A percentile compares a stretch with the other conserved stretches of the same genome.
These are phyloP conservation scores for Tiliqua scincoides DNA, from an alignment of 2,113 vertebrate genomes.

Conservation along the genomic window DNA sequence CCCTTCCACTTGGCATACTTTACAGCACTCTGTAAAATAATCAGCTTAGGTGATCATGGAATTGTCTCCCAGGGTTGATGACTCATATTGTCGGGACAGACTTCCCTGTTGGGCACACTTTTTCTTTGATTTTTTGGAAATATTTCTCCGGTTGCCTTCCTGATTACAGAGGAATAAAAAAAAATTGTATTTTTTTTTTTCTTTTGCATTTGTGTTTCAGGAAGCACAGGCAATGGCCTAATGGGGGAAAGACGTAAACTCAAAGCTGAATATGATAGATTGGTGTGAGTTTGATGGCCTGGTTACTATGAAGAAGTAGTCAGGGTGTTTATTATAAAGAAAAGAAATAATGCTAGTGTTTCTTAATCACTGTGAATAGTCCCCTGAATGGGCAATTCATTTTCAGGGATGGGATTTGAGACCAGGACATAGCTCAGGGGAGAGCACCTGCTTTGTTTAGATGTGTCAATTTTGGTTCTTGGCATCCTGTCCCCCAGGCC, in stretches of 20 bases:
- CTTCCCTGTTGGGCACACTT: constrained; percentile 21
- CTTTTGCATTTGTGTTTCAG: not conserved
- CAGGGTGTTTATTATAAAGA: not conserved
- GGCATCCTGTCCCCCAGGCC: too few relatives aligned
- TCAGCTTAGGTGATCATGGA: not conserved
- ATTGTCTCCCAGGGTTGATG: not conserved
- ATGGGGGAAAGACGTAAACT: not conserved
- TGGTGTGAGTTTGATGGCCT: not conserved
- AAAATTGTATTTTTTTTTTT: not conserved
- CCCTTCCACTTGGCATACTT: constrained; percentile 1
- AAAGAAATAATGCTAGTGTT: not conserved
- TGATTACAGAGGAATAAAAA: constrained; percentile 13
- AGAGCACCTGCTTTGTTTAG: too few relatives aligned
- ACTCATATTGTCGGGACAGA: not conserved
- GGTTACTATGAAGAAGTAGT: not conserved
- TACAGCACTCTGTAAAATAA: not conserved
- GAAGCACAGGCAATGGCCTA: not conserved
- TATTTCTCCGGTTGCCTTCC: constrained; percentile 15
- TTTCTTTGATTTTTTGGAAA: constrained; percentile 18
- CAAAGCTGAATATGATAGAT: not conserved
- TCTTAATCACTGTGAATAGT: not conserved
- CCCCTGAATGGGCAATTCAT: not conserved
- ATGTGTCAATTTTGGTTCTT: too few relatives aligned
- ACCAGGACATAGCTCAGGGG: too few relatives aligned
- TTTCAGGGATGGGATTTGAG: not conserved